Percentiles rank a stretch among this genome's conserved stretches.
Evolutionary conservation across 2,797 vertebrate genomes (phyloP).

Genomic region (Falco peregrinus): DNA sequence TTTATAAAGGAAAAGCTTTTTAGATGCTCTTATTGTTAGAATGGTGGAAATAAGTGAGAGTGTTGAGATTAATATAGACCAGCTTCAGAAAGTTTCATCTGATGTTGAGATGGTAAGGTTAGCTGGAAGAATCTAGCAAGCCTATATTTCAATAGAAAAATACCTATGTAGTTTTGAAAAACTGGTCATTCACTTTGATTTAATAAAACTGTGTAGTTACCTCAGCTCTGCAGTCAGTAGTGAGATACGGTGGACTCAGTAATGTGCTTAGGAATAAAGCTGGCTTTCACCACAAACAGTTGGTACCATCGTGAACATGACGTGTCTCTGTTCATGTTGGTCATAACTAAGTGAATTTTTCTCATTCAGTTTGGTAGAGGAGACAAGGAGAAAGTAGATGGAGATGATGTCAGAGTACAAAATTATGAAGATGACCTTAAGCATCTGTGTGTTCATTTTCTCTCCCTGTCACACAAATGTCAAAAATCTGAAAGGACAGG

Average conservation of each 20-base stretch:
- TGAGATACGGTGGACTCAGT: not conserved
- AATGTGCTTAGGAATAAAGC: not conserved
- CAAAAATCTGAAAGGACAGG: not conserved
- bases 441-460: not conserved
- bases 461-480: not conserved
- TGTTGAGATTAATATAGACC: not conserved
- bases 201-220: not conserved
- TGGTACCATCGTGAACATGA: not conserved
- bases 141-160: not conserved
- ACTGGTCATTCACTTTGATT: not conserved
- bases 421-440: not conserved
- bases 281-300: not conserved
- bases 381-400: not conserved
- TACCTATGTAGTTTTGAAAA: not conserved
- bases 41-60: not conserved
- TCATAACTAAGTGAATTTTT: not conserved
- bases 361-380: not conserved
- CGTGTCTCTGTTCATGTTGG: not conserved
- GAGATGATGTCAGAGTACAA: not conserved
- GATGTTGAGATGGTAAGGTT: not conserved
- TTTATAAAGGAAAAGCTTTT: not conserved
- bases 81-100: not conserved
- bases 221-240: not conserved
- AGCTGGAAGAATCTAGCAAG: not conserved
- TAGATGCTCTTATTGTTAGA: not conserved